A percentile compares a stretch with the other conserved stretches of the same genome.
Evolutionary conservation across 2,113 vertebrate species (phyloP).

Genomic region (Fukomys damarensis): DNA sequence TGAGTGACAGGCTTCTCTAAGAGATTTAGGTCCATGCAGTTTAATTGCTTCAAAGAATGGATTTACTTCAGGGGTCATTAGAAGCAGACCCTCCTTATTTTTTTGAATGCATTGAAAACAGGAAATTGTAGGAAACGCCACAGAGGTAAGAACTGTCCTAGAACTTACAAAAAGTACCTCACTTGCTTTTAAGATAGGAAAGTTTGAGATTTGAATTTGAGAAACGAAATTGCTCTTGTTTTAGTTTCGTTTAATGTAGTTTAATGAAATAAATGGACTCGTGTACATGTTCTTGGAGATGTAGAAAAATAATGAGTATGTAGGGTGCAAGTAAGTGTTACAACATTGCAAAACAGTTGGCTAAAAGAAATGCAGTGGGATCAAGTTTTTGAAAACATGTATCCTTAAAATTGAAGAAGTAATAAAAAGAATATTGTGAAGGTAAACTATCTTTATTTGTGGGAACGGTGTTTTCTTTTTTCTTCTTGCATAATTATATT

Average conservation of each 20-base stretch:
- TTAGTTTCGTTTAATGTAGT: conserved; percentile 57
- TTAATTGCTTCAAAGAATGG: conserved; percentile 33
- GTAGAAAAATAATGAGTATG: not conserved
- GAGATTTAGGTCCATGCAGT: not conserved
- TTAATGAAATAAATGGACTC: conserved; percentile 42
- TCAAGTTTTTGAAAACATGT: not conserved
- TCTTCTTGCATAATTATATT: not conserved
- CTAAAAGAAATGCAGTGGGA: conserved; percentile 19
- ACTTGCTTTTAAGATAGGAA: not conserved
- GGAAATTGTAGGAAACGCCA: conserved; percentile 33
- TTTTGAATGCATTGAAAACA: conserved; percentile 29
- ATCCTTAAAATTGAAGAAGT: conserved; percentile 15
- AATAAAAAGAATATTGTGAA: conserved; percentile 26
- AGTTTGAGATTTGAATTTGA: conserved; percentile 23
- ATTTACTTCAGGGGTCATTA: not conserved
- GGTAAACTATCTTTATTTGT: not conserved
- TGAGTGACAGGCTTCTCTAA: conserved; percentile 14
- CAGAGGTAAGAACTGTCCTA: conserved; percentile 35
- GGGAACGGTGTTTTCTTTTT: not conserved
- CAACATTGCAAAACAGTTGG: conserved; percentile 28
- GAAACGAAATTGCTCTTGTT: conserved; percentile 39
- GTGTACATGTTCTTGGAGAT: not conserved
- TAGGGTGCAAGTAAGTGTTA: not conserved
- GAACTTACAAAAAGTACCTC: not conserved
- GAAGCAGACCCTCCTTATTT: not conserved